Base-by-base conservation (phyloP, 2,797 vertebrate species). In the Tapera naevia region DNA sequence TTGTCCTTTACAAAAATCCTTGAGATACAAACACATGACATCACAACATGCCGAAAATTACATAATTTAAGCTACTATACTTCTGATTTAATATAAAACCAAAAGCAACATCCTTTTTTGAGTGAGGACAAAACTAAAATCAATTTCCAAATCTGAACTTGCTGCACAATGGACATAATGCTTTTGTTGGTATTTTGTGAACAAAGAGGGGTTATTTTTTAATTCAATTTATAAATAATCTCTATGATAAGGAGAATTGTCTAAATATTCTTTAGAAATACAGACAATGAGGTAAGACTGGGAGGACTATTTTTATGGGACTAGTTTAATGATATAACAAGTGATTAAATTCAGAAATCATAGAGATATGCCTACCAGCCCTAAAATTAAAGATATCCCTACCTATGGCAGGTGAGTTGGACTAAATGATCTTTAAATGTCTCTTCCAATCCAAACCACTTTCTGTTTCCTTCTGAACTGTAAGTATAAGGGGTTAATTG, bases 81-180 rank as follows among this genome's bases (percentile, higher is more conserved):
- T 90, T 72, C 39, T 80, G 43, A 66, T 71, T 80, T 70, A 86
- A 88, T 74, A 67, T 69, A 90, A 95, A 91, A 79, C 22, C n/a
- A 69, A 86, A 93, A 79, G 24, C 33, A 94, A 69, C 54, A 88
- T 91, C 33, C 61, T 88, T 88, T 70, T 24, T 35, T 28, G n/a
- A 62, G 11, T 30, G 28, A 89, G 24, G 21, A 85, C 39, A 80
- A 80, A 84, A 85, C 72, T 19, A 51, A 78, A 94, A 80, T 54
- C 57, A 96, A 17, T 39, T 80, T 15, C 23, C 51, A 9, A 27
- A 24, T 73, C 60, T 87, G 43, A 82, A 73, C 50, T 64, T 51
- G n/a, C 39, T 79, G 72, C 48, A 72, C 33, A 85, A 70, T 30
- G 11, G 57, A 50, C 54, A 65, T 71, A 53, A 50, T 22, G 33